Evolutionary conservation across 2,113 vertebrate genomes (phyloP).

Genomic region (Onychostruthus taczanowskii): DNA sequence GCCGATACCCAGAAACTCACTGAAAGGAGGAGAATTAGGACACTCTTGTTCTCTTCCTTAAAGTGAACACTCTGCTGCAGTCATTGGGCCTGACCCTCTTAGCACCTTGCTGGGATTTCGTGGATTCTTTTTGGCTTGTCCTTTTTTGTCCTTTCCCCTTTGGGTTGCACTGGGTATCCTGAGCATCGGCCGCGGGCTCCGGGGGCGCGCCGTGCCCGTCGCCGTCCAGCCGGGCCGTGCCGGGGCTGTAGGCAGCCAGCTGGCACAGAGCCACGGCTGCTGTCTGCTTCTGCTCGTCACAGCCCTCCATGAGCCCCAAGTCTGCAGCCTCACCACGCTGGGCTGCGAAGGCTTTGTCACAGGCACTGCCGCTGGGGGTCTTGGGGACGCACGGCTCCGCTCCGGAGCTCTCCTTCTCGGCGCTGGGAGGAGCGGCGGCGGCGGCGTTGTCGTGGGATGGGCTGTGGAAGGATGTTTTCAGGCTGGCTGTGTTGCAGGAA

Average conservation of each 20-base stretch:
- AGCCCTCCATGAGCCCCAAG: conserved; percentile 71
- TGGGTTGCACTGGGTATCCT: conserved; percentile 13
- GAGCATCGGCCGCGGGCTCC: background rate
- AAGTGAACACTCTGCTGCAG: conserved; percentile 71
- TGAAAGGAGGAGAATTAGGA: conserved; percentile 55
- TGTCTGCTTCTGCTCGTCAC: conserved; percentile 89
- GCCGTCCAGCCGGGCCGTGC: background rate
- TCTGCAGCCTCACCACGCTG: background rate
- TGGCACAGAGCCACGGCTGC: conserved; percentile 95
- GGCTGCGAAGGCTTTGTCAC: background rate
- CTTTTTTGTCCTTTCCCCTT: conserved; percentile 79
- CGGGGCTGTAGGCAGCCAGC: conserved; percentile 82
- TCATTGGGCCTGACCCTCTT: conserved; percentile 76
- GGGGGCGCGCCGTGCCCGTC: background rate
- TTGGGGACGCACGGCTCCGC: background rate
- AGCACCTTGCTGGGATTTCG: conserved; percentile 67
- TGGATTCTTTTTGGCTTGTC: conserved; percentile 66
- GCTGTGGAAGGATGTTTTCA: background rate
- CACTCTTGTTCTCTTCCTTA: conserved; percentile 82
- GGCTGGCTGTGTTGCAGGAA: conserved; percentile 55
- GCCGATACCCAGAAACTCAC: background rate
- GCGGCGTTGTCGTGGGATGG: background rate
- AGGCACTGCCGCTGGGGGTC: background rate
- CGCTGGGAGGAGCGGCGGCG: background rate
- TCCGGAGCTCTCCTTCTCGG: background rate